Base-by-base conservation (phyloP, 2,888 invertebrate species). In the Tetragonisca angustula region DNA sequence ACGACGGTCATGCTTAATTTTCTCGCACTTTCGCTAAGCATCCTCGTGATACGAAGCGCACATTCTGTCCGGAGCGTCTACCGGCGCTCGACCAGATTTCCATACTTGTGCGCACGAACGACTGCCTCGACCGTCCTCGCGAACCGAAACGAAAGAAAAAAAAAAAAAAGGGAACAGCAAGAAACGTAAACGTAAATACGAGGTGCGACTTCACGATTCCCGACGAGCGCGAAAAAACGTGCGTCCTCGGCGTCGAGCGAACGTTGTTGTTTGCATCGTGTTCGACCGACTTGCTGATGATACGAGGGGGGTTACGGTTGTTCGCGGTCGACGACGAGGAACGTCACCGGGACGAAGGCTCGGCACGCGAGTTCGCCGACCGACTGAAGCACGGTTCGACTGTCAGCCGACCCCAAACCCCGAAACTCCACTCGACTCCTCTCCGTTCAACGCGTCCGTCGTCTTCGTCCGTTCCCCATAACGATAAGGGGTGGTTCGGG, bases 301-400 rank as follows among this genome's bases (percentile, higher is more conserved):
- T 5, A 56, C 24, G 24, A n/a, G 32, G 32, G 21, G 50, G 32
- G 21, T 1, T 9, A 21, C 52, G 19, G 19, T n/a, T 27, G 54
- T 32, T 43, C 52, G 81, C 21, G 82, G 74, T 49, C 77, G 69
- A 79, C 76, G 79, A 62, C 75, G 79, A 76, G 69, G 50, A 79
- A 78, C 87, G 79, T 74, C 65, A 81, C 76, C 84, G 82, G 68
- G 81, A 84, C 87, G 89, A 90, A 85, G 90, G 89, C 93, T 91
- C 94, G 94, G 93, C 94, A 93, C 94, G 94, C 94, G 94, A 94
- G 94, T 93, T 93, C 93, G 94, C 94, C 94, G 94, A 94, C 94
- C 94, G 93, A 94, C 94, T 94, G 93, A 94, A 91, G 89, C 91
- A 92, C 92, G 90, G 91, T 91, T 91, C 92, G 90, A 90, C 91